Conservation (phyloP, 2,113 vertebrate genomes). For the Calyptommatus sinebrachiatus region DNA sequence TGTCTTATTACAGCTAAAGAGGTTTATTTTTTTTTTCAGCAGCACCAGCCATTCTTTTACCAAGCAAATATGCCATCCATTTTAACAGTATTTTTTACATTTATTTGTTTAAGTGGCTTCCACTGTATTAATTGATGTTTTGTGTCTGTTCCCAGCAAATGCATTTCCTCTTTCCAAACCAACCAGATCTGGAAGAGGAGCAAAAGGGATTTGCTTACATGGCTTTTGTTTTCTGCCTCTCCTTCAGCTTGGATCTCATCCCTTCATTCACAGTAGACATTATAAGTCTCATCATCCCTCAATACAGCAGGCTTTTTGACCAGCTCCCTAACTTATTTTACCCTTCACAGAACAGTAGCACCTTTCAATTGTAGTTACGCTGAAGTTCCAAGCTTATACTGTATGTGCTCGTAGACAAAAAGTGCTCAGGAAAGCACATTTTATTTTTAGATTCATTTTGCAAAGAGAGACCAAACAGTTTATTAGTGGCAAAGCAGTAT, state of each 20-base stretch:
- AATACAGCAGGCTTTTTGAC: constrained; percentile 67
- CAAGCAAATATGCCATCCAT: constrained; percentile 56
- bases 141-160: constrained; percentile 66
- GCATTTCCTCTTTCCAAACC: constrained; percentile 48
- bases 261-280: constrained; percentile 53
- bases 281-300: constrained; percentile 72
- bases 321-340: constrained; percentile 51
- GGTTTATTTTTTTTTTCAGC: constrained; percentile 49
- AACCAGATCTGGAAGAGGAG: constrained; percentile 44
- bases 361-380: constrained; percentile 65
- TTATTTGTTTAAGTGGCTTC: constrained; percentile 77
- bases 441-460: constrained; percentile 39
- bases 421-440: constrained; percentile 5
- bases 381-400: constrained; percentile 50
- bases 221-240: constrained; percentile 64
- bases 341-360: constrained; percentile 57
- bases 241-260: constrained; percentile 56
- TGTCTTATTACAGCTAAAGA: constrained; percentile 58
- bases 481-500: constrained; percentile 45
- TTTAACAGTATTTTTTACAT: constrained; percentile 59
- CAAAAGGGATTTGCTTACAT: constrained; percentile 64
- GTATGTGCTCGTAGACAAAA: fast-evolving
- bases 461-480: constrained; percentile 35
- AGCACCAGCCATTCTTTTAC: constrained; percentile 60
- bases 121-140: constrained; percentile 74